Evolutionary conservation across 2,113 vertebrate genomes (phyloP), one percentile per base, ranked within the genome.

Genomic region (Daubentonia madagascariensis): DNA sequence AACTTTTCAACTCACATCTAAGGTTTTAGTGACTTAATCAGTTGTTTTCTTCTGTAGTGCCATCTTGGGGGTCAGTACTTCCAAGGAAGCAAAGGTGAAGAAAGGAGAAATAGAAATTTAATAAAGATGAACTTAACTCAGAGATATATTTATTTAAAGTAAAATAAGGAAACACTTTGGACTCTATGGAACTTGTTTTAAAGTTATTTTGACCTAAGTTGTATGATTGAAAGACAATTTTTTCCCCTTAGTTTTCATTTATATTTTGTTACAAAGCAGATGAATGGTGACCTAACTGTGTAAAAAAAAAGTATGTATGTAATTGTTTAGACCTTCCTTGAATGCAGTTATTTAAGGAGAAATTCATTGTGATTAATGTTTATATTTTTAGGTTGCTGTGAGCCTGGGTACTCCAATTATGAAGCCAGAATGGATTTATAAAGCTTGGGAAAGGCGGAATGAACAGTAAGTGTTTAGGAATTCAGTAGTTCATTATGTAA

Each of bases 381-480:
- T 83, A 65, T 94, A 78, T 95, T 97, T 98, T 98, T 98, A 99
- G 99, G 97, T 99, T 98, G 99, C 99, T 54, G 99, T 99, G 75
- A 99, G 99, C 95, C 99, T 99, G 98, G 99, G 99, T 57, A 99
- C 99, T 59, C 99, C 99, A 72, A 99, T 99, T 13, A 98, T 99
- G 98, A 99, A 99, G 95, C 99, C 99, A 86, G 99, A 99, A 57
- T 99, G 99, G 99, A 99, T 99, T 98, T 99, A 98, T 83, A 99
- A 99, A 95, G 98, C 99, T 57, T 99, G 99, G 99, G 99, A 99
- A 96, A 99, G 98, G 95, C 99, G 99, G 97, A 98, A 99, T 98
- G 99, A 99, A 75, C 97, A 98, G 99, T 98, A 98, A 97, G 98
- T 98, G 8, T 96, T 96, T 85, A 88, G 75, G 78, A 93, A 92